Evolutionary conservation across 1,140 invertebrate genomes (phyloP).

Genomic region (Chironomus tepperi): DNA sequence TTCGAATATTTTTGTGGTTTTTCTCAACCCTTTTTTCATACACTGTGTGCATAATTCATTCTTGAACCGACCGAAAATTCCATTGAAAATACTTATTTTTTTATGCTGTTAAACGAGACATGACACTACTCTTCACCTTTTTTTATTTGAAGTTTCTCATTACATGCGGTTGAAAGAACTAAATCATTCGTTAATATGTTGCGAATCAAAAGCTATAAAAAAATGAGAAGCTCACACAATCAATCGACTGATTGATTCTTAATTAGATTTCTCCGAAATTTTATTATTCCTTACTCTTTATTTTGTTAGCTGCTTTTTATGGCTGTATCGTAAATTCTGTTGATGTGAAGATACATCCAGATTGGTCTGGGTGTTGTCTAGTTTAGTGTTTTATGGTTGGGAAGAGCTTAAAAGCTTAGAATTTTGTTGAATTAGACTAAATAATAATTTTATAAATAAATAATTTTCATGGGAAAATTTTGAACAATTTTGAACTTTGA

Average conservation of each 20-base stretch:
- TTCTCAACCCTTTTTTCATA: not conserved
- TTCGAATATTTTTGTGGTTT: not conserved
- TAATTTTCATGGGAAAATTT: too few species aligned
- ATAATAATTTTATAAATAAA: too few species aligned
- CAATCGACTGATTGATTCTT: not conserved
- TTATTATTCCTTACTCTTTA: not conserved
- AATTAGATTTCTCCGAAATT: constrained; percentile 3
- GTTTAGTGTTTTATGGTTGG: not conserved
- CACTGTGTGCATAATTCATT: too few species aligned
- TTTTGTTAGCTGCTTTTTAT: not conserved
- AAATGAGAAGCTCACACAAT: not conserved
- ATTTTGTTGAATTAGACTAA: too few species aligned
- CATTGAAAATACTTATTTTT: not conserved
- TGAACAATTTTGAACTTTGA: too few species aligned
- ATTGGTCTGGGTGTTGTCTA: too few species aligned
- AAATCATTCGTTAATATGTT: too few species aligned
- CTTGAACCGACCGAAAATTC: not conserved
- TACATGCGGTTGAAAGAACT: too few species aligned
- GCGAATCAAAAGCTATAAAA: too few species aligned
- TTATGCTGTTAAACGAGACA: too few species aligned
- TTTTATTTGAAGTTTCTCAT: too few species aligned
- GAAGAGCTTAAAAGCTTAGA: not conserved
- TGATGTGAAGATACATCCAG: not conserved
- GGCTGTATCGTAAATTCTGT: not conserved
- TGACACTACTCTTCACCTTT: not conserved